Evolutionary conservation across 2,888 invertebrate genomes (phyloP).

Genomic region (Sphaeridia pumilis): DNA sequence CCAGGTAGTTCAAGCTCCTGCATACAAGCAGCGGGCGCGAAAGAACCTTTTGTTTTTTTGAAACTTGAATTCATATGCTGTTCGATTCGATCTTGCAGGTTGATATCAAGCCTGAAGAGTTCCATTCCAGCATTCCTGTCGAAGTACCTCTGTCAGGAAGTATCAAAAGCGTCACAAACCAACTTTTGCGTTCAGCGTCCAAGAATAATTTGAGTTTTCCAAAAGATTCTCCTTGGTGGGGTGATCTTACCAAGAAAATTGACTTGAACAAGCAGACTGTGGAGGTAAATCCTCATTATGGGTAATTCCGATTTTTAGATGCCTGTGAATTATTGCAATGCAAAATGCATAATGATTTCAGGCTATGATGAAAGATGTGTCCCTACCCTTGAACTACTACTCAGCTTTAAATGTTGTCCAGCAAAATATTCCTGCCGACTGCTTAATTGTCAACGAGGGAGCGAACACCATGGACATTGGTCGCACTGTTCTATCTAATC

Average conservation of each 20-base stretch:
- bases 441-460: conserved; percentile 89
- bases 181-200: conserved; percentile 50
- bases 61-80: too few species aligned
- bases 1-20: conserved; percentile 55
- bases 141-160: conserved; percentile 76
- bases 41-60: too few species aligned
- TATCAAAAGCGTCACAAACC: conserved; percentile 57
- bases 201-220: conserved; percentile 50
- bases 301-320: too few species aligned
- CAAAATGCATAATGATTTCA: too few species aligned
- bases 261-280: conserved; percentile 59
- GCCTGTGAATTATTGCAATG: too few species aligned
- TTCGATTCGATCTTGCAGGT: conserved; percentile 46
- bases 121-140: conserved; percentile 76
- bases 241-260: conserved; percentile 54
- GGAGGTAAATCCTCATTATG: conserved; percentile 47
- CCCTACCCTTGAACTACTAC: conserved; percentile 82
- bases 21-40: too few species aligned
- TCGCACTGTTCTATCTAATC: conserved; percentile 72
- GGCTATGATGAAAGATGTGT: conserved; percentile 56
- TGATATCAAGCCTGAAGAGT: conserved; percentile 78
- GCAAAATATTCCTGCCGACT: conserved; percentile 61
- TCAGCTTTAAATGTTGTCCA: conserved; percentile 78
- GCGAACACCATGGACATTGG: conserved; percentile 99
- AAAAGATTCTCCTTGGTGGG: conserved; percentile 62